These are phyloP conservation scores for Mystacornis crossleyi DNA, from an alignment of 2,113 vertebrate species.

Conservation along the genomic window DNA sequence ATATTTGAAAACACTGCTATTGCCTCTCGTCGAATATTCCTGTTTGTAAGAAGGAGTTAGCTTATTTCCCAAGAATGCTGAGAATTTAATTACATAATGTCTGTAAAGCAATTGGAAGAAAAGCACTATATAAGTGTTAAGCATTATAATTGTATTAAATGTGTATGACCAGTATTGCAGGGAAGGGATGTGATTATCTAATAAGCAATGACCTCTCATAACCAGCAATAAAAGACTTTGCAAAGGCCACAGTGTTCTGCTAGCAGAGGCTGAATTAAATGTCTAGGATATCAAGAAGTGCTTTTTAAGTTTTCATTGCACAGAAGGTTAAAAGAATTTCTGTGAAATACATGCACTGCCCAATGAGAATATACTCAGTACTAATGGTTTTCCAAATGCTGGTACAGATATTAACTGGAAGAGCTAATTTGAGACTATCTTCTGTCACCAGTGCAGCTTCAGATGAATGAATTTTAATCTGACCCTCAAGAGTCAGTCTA, in stretches of 20 bases:
- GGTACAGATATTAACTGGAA: conserved; percentile 65
- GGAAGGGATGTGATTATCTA: conserved; percentile 53
- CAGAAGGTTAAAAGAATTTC: conserved; percentile 30
- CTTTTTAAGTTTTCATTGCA: conserved; percentile 34
- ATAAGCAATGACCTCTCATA: conserved; percentile 54
- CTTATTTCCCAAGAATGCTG: conserved; percentile 56
- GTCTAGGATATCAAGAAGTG: neutral
- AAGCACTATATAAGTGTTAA: conserved; percentile 50
- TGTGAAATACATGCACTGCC: conserved; percentile 18
- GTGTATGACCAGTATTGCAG: conserved; percentile 26
- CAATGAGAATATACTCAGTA: neutral
- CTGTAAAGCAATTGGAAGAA: conserved; percentile 56
- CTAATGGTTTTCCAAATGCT: conserved; percentile 35
- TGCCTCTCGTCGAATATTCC: conserved; percentile 15
- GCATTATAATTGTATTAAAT: conserved; percentile 54
- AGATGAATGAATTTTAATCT: conserved; percentile 82
- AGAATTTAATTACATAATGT: conserved; percentile 67
- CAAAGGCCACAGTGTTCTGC: conserved; percentile 7
- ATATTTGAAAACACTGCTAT: conserved; percentile 9
- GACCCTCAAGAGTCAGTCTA: conserved; percentile 78
- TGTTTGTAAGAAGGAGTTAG: conserved; percentile 46
- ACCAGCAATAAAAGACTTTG: conserved; percentile 41
- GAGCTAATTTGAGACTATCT: conserved; percentile 62
- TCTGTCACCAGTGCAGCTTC: conserved; percentile 61
- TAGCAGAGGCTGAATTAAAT: conserved; percentile 39